Evolutionary conservation across 2,888 invertebrate species (phyloP).

Genomic region (Seira sanloemensis): DNA sequence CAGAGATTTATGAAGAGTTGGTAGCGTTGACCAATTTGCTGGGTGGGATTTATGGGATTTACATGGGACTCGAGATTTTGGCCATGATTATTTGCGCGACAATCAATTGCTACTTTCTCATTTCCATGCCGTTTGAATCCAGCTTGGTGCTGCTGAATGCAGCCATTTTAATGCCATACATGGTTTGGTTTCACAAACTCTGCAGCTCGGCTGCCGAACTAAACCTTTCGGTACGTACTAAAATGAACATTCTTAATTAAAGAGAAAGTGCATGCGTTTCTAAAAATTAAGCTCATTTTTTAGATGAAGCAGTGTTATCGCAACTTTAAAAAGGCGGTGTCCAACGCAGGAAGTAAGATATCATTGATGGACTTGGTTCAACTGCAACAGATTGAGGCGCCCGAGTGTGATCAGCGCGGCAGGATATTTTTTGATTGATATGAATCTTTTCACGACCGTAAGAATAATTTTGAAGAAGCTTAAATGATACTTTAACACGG

Average conservation of each 20-base stretch:
- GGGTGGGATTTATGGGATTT: slow-evolving; percentile 31
- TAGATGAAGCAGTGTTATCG: slow-evolving; percentile 31
- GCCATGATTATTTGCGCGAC: slow-evolving; percentile 51
- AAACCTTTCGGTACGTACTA: not conserved
- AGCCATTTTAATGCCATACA: slow-evolving; percentile 43
- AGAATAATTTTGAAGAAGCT: not conserved
- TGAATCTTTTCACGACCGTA: slow-evolving; percentile 49
- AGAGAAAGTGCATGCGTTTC: not conserved
- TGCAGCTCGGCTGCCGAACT: slow-evolving; percentile 18
- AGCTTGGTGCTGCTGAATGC: slow-evolving; percentile 26
- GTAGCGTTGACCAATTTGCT: slow-evolving; percentile 13
- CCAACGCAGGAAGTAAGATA: not conserved
- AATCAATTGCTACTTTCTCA: slow-evolving; percentile 46
- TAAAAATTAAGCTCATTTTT: too few relatives aligned
- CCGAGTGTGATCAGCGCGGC: slow-evolving; percentile 28
- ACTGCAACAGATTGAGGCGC: slow-evolving; percentile 27
- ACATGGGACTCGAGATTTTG: slow-evolving; percentile 43
- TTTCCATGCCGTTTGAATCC: slow-evolving; percentile 6
- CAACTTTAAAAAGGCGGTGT: slow-evolving; percentile 16
- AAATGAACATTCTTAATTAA: not conserved
- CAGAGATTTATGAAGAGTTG: slow-evolving; percentile 48
- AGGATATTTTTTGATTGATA: slow-evolving; percentile 49
- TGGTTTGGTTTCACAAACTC: slow-evolving; percentile 46
- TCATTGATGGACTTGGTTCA: slow-evolving; percentile 4
- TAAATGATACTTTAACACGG: not conserved